phyloP scores from a whole-genome alignment of 2,888 invertebrate species.

The Cheilosia variabilis region DNA sequence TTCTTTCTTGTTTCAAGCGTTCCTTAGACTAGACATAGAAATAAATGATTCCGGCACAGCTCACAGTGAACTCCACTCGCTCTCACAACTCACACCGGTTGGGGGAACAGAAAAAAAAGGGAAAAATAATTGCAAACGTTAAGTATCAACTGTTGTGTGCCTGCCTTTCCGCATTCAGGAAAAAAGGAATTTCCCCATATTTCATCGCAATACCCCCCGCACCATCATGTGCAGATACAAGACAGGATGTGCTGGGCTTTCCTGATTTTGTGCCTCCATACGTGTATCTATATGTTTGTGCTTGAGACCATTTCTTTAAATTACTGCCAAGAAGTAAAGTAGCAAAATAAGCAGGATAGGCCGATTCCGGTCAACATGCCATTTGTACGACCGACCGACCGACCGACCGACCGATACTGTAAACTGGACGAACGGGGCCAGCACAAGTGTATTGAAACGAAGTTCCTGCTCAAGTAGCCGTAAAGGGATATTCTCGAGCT shows the following conservation, averaged over 20 bases:
- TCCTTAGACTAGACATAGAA: slow-evolving; percentile 45
- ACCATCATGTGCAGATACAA: slow-evolving; percentile 8
- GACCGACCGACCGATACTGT: too few species aligned
- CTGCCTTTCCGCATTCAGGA: slow-evolving; percentile 65
- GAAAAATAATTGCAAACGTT: slow-evolving; percentile 71
- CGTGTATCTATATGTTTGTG: neutral
- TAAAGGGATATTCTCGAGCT: slow-evolving; percentile 65
- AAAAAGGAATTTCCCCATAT: slow-evolving; percentile 46
- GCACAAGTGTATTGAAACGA: slow-evolving; percentile 63
- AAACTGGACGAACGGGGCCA: neutral
- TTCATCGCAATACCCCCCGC: slow-evolving; percentile 23
- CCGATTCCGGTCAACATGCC: slow-evolving; percentile 72
- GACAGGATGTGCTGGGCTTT: slow-evolving; percentile 32
- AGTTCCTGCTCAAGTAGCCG: slow-evolving; percentile 68
- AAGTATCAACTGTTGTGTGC: slow-evolving; percentile 71
- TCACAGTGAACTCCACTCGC: neutral
- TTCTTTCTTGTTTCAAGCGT: neutral
- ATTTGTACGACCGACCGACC: slow-evolving; percentile 37
- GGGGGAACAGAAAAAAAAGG: slow-evolving; percentile 4
- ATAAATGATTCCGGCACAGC: slow-evolving; percentile 62
- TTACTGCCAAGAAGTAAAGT: slow-evolving; percentile 66
- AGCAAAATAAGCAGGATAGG: slow-evolving; percentile 60
- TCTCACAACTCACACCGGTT: neutral
- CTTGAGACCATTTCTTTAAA: slow-evolving; percentile 55
- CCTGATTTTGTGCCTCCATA: slow-evolving; percentile 21